phyloP scores from a whole-genome alignment of 2,113 vertebrate species.

The Proteles cristata region DNA sequence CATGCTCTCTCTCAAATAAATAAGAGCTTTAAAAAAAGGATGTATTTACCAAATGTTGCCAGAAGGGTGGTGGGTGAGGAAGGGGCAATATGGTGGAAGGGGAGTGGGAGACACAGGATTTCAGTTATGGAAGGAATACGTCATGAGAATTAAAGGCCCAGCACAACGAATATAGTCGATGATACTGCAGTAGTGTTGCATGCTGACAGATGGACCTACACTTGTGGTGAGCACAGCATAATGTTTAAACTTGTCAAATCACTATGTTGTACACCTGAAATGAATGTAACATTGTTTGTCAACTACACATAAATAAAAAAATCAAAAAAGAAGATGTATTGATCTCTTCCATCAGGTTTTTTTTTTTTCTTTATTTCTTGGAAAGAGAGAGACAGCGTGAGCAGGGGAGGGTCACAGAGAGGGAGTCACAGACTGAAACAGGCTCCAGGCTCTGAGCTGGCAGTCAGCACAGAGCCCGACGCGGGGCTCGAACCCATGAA shows the following conservation, averaged over 20 bases:
- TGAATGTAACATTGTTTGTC: neutral
- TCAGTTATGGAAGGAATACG: neutral
- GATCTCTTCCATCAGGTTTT: neutral
- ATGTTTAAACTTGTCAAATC: neutral
- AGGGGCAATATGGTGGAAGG: neutral
- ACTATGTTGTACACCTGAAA: neutral
- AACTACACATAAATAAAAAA: neutral
- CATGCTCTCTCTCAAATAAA: too few species aligned
- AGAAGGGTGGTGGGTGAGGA: neutral
- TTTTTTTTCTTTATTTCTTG: too few species aligned
- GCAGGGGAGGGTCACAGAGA: too few species aligned
- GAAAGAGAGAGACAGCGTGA: too few species aligned
- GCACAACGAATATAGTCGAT: neutral
- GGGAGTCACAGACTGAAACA: too few species aligned
- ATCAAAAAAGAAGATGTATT: neutral
- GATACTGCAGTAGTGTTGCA: neutral
- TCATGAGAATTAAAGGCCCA: neutral
- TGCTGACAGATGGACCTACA: neutral
- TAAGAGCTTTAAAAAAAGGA: too few species aligned
- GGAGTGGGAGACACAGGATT: neutral
- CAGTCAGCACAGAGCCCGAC: too few species aligned
- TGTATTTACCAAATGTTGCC: neutral
- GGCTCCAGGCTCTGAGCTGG: too few species aligned
- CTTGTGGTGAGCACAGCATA: neutral
- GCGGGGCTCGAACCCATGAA: too few species aligned